Evolutionary conservation across 23 tunicate genomes (phyloP).

Genomic region (Botrylloides violaceus): DNA sequence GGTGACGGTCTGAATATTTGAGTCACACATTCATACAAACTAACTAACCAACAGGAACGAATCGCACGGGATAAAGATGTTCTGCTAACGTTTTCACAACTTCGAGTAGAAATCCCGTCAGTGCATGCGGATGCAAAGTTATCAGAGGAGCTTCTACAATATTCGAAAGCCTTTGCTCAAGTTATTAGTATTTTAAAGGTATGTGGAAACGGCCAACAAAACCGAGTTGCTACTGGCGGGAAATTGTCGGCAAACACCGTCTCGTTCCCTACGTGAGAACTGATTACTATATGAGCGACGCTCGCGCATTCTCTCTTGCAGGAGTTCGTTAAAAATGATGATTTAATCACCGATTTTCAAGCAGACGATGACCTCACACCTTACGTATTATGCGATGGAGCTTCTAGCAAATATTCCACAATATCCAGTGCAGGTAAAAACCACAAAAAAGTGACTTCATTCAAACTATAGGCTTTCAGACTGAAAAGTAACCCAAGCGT

Average conservation of each 20-base stretch:
- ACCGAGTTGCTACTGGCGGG: no score
- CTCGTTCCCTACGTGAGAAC: no score
- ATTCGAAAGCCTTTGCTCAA: conserved; percentile 53
- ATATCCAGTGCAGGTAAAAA: not conserved
- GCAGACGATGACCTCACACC: not conserved
- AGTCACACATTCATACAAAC: no score
- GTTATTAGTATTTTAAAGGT: conserved; percentile 69
- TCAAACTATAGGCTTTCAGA: no score
- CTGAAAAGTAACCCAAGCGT: no score
- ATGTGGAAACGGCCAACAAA: not conserved
- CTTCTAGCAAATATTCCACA: not conserved
- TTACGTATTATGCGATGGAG: not conserved
- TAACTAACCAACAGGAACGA: conserved; percentile 46
- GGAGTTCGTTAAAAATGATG: not conserved
- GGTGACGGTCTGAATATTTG: not conserved
- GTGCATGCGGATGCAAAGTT: conserved; percentile 72
- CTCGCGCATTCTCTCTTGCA: not conserved
- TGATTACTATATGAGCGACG: no score
- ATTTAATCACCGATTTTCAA: not conserved
- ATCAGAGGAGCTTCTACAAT: conserved; percentile 47
- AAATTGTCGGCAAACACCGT: no score
- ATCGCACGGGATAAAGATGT: conserved; percentile 81
- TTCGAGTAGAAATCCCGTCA: conserved; percentile 71
- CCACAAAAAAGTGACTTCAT: no score
- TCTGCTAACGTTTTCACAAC: conserved; percentile 66